Evolutionary conservation across 2,797 vertebrate genomes (phyloP), one percentile per base, ranked within the genome.

Genomic region (Helarctos malayanus): DNA sequence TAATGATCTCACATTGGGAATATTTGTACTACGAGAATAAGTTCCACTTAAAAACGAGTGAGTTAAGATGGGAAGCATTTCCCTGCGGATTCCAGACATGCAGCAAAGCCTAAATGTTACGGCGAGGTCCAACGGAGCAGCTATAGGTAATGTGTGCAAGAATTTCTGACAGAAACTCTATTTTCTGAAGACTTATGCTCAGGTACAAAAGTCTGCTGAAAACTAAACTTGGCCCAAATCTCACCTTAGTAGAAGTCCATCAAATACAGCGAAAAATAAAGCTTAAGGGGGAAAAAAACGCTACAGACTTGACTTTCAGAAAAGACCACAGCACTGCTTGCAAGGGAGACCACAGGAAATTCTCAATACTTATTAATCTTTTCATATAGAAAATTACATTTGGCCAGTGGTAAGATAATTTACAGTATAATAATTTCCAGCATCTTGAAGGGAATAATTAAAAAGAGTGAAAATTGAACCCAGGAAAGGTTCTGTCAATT

Each of bases 151-250:
- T 7, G 6, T 0, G 47, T 38, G 47, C 86, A 92, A 80, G 63
- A 65, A 82, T 89, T 92, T 94, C 75, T 93, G 78, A 96, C 45
- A 81, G 78, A 91, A 96, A 89, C 38, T 18, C 38, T 95, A 82
- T 87, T 96, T 95, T 81, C 93, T 96, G 73, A 96, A 38, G 45
- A 68, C 57, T 93, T 97, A 91, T 0, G 65, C 41, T 95, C 41
- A 86, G 47, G 68, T 84, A 92, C 41, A 92, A 68, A 97, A 89
- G 71, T 96, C 91, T 94, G 52, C 88, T 92, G 29, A 87, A 98
- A 97, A 89, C 41, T 68, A 76, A 94, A 96, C n/a, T 78, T 96
- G 79, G 78, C 63, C 97, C 54, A 96, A 95, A 95, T 56, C 59
- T 95, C 85, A 93, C 45, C 75, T 84, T 93, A 89, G 71, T n/a